A percentile compares a stretch with the other conserved stretches of the same genome.
Evolutionary conservation across 1,140 invertebrate species (phyloP).

Genomic region (Drosophila pruinosa): DNA sequence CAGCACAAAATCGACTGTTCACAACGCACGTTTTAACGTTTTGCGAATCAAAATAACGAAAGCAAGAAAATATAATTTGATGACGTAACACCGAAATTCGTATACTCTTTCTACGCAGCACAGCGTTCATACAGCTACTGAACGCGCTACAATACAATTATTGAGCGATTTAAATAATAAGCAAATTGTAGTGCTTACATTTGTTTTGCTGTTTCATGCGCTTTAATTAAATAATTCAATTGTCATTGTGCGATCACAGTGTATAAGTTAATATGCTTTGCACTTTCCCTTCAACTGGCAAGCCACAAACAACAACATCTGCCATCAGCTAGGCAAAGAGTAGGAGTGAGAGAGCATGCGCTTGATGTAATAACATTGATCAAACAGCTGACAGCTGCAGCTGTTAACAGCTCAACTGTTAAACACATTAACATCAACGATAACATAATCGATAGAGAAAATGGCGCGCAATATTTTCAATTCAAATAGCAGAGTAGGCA

Average conservation of each 20-base stretch:
- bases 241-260: not conserved
- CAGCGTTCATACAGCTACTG: not conserved
- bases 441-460: not conserved
- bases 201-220: not conserved
- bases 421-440: not conserved
- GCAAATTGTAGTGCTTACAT: not conserved
- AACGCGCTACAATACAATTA: not conserved
- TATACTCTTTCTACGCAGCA: not conserved
- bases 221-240: not conserved
- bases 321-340: not conserved
- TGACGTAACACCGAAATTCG: not conserved
- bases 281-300: not conserved
- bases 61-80: constrained; percentile 18
- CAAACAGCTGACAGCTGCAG: constrained; percentile 18
- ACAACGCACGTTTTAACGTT: constrained; percentile 25
- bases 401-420: not conserved
- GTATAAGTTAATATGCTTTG: constrained; percentile 10
- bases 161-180: not conserved
- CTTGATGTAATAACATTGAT: constrained; percentile 7
- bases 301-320: constrained; percentile 3
- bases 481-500: constrained; percentile 22
- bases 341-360: constrained; percentile 25
- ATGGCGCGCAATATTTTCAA: not conserved
- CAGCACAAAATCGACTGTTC: constrained; percentile 20
- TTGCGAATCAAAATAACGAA: constrained; percentile 22